Base-by-base conservation (phyloP, 2,797 vertebrate genomes). In the Masticophis lateralis region DNA sequence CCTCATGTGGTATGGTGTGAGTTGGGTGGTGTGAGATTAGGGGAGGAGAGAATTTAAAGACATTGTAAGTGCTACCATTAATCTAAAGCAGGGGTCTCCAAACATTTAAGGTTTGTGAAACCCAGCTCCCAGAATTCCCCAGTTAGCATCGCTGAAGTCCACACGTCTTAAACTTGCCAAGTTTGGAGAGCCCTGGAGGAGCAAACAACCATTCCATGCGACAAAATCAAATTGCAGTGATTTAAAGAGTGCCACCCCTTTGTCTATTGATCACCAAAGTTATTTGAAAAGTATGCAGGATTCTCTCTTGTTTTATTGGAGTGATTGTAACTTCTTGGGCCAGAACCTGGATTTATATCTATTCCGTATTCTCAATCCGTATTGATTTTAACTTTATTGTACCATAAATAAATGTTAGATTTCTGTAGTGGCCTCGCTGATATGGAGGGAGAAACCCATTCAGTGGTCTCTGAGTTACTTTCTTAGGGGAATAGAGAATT, bases 21-120 rank as follows among this genome's bases (percentile, higher is more conserved):
- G n/a, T 83, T 94, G 92, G 86, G 87, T 96, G 95, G 59, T 83
- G 89, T 92, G 93, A 93, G 94, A 95, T 93, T 96, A 97, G 86
- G 87, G 69, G 92, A 91, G 90, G 91, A 93, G 94, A 92, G 91
- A 91, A 59, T 37, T 5, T 87, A 87, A 93, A 89, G 60, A 83
- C 89, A 2, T 87, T 37, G 66, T 97, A 98, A 97, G 97, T 98
- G 98, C 97, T 97, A 56, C 96, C 25, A 20, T 97, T 97, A 91
- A 74, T 98, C 97, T 97, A 66, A 66, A 66, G 63, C 63, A 66
- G 5, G 9, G 25, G 60, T 27, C 25, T 61, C 25, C 25, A 61
- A 27, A 61, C 60, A 4, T 59, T 25, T 61, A 61, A 61, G 60
- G 3, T 61, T 27, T 27, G 60, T 27, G 25, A 27, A 61, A 61